Conservation (phyloP, 2,797 vertebrate genomes). For the Argya squamiceps region DNA sequence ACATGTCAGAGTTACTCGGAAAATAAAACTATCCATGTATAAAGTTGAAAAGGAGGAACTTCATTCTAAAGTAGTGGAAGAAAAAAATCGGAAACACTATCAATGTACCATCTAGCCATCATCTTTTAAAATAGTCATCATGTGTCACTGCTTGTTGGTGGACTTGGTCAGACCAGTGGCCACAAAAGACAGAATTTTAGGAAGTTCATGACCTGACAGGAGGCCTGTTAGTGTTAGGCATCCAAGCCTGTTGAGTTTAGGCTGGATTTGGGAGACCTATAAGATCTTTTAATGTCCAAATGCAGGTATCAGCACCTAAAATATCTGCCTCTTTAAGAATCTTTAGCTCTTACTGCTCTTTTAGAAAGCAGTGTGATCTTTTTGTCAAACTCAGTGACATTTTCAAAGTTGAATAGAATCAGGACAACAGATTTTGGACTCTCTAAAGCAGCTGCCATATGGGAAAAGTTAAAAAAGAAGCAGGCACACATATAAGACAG, state of each 20-base stretch:
- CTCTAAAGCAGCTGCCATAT: background rate
- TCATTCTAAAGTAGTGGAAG: background rate
- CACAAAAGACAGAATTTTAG: background rate
- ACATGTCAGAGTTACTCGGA: background rate
- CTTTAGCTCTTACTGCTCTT: background rate
- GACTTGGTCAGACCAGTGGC: background rate
- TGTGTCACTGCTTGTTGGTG: background rate
- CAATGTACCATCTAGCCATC: background rate
- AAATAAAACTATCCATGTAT: background rate
- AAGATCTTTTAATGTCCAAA: background rate
- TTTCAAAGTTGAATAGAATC: background rate
- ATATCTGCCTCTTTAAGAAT: background rate
- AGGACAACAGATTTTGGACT: background rate
- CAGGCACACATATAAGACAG: background rate
- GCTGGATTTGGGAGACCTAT: background rate
- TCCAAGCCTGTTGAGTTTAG: background rate
- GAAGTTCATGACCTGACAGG: background rate
- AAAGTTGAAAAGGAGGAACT: background rate
- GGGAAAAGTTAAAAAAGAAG: conserved; percentile 23
- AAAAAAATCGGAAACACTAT: background rate
- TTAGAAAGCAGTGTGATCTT: background rate
- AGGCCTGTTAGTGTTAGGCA: background rate
- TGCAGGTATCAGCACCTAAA: background rate
- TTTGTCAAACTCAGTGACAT: background rate
- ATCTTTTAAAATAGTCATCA: background rate